Evolutionary conservation across 2,797 vertebrate species (phyloP).

Genomic region (Gallinago stenura): DNA sequence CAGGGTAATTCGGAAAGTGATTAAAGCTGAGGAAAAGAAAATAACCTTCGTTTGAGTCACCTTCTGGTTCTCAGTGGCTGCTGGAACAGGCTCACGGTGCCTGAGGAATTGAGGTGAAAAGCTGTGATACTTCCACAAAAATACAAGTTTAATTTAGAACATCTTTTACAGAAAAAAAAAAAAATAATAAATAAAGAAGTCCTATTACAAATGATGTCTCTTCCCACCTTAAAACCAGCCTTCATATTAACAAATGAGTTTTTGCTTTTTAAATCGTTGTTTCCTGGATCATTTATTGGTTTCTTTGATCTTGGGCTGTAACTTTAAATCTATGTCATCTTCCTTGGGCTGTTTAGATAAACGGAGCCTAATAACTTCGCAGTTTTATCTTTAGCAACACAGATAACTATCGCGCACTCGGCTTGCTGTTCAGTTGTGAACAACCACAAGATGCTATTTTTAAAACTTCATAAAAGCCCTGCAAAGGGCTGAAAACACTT

Average conservation of each 20-base stretch:
- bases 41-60: background rate
- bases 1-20: background rate
- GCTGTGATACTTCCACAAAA: background rate
- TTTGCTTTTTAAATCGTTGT: constrained; percentile 57
- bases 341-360: constrained; percentile 73
- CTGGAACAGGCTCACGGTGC: background rate
- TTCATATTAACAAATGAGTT: constrained; percentile 72
- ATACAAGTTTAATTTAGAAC: background rate
- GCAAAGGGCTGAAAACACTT: constrained; percentile 35
- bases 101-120: background rate
- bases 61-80: background rate
- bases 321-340: constrained; percentile 72
- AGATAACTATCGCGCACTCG: constrained; percentile 76
- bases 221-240: constrained; percentile 18
- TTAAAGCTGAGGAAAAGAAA: background rate
- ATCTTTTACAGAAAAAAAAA: background rate
- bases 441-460: constrained; percentile 58
- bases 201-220: background rate
- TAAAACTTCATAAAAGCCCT: constrained; percentile 70
- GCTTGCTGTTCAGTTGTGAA: constrained; percentile 68
- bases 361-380: constrained; percentile 74
- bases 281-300: constrained; percentile 78
- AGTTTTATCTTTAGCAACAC: constrained; percentile 74
- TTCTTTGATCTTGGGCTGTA: constrained; percentile 79
- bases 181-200: background rate